Base-by-base conservation (phyloP, 2,797 vertebrate genomes). In the Protosalanx chinensis region DNA sequence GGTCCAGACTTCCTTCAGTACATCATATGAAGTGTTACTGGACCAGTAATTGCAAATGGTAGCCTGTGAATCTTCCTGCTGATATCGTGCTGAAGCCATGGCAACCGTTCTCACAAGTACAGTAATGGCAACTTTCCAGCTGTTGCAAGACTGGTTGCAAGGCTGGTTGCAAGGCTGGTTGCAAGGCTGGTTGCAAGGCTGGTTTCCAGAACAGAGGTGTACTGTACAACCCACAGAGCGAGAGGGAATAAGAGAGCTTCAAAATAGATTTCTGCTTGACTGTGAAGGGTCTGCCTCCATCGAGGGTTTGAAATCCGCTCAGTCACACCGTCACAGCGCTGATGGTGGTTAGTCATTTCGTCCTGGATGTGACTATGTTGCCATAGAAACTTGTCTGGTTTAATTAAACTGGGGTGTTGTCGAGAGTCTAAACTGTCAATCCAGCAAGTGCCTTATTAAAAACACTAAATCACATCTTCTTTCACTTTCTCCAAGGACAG, bases 101-200 rank as follows among this genome's bases (percentile, higher is more conserved):
- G 89, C 84, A 92, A 90, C 88, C 81, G 83, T 78, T 82, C 86
- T 56, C 51, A 56, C 51, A 56, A 56, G 18, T 79, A 81, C 77
- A 79, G 80, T 81, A 78, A 81, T 80, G 78, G 80, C 77, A 85
- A 81, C 84, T 87, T 83, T 85, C 82, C 69, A 63, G 68, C 61
- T 30, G 58, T 32, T 61, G 75, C 63, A 76, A 72, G 64, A 76
- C 75, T 33, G 37, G 66, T 18, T 68, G 78, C 23, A 27, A 27
- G 23, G 23, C 23, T 27, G 23, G 23, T 27, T 27, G 23, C 1
- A 27, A 27, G 23, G 23, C 23, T 27, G 23, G 72, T 68, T 66
- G 27, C 49, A 53, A 6, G 7, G 35, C 35, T 37, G 35, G 35
- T 37, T 37, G 35, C 35, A 46, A 8, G 37, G 41, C 41, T 46